Evolutionary conservation across 2,113 vertebrate species (phyloP).

Genomic region (Sclerurus mexicanus): DNA sequence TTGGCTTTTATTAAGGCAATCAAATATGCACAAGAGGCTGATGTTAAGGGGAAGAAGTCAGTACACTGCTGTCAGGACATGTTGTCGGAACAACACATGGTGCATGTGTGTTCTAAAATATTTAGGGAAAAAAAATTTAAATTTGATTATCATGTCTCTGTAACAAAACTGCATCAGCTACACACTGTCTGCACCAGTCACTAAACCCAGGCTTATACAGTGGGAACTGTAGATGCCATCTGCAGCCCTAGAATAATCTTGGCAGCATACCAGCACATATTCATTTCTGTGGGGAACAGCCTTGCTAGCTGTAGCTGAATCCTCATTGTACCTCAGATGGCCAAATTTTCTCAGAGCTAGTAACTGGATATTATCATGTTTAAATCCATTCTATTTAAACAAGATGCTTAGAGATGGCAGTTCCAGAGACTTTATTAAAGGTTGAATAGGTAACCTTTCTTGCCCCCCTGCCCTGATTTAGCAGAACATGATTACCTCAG

Average conservation of each 20-base stretch:
- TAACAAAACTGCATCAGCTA: not conserved
- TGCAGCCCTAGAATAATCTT: conserved; percentile 53
- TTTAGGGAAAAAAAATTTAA: conserved; percentile 5
- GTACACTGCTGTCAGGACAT: not conserved
- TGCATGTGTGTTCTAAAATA: not conserved
- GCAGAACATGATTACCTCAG: not conserved
- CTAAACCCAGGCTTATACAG: not conserved
- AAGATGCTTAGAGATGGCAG: not conserved
- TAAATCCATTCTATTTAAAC: conserved; percentile 18
- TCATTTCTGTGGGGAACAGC: not conserved
- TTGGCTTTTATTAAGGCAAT: not conserved
- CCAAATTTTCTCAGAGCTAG: conserved; percentile 40
- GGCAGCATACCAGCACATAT: conserved; percentile 22
- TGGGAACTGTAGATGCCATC: conserved; percentile 25
- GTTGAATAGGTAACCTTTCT: not conserved
- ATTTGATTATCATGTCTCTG: not conserved
- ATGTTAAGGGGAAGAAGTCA: not conserved
- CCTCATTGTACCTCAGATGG: conserved; percentile 13
- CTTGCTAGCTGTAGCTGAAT: conserved; percentile 11
- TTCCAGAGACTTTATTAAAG: not conserved
- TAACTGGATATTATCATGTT: conserved; percentile 34
- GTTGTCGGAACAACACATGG: not conserved
- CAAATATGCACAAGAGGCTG: not conserved
- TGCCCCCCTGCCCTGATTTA: not conserved
- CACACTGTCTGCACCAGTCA: not conserved